Percentiles rank a stretch among this genome's conserved stretches.
Conservation (phyloP, 1,140 invertebrate genomes). For the Cyrtorhinus lividipennis region DNA sequence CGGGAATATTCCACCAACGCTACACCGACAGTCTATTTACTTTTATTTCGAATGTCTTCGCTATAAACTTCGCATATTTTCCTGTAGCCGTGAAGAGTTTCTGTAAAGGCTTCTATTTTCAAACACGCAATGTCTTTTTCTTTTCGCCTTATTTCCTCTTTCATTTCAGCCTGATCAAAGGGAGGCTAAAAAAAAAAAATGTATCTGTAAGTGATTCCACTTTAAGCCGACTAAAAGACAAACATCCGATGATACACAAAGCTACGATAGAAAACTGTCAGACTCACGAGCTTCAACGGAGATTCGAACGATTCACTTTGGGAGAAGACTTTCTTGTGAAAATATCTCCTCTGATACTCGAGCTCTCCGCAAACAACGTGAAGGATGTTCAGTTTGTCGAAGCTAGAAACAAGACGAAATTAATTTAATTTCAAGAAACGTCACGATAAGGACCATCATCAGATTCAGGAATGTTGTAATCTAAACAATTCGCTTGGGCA, state of each 20-base stretch:
- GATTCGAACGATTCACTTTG: neutral
- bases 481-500: neutral
- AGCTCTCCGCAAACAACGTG: neutral
- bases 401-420: neutral
- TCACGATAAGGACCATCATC: no score
- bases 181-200: neutral
- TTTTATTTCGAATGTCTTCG: neutral
- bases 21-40: no score
- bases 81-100: neutral
- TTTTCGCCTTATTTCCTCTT: neutral
- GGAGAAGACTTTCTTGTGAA: neutral
- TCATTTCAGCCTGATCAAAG: neutral
- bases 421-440: no score
- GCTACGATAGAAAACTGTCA: no score
- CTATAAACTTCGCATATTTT: neutral
- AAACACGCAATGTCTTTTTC: conserved; percentile 1
- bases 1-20: no score
- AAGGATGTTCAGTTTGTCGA: neutral
- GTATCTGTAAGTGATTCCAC: no score
- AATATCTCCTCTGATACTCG: neutral
- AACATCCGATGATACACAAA: no score
- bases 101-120: neutral
- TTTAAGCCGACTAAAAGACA: no score
- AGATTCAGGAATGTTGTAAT: neutral
- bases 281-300: neutral